phyloP scores from a whole-genome alignment of 2,888 invertebrate genomes.

The Latrodectus hesperus region DNA sequence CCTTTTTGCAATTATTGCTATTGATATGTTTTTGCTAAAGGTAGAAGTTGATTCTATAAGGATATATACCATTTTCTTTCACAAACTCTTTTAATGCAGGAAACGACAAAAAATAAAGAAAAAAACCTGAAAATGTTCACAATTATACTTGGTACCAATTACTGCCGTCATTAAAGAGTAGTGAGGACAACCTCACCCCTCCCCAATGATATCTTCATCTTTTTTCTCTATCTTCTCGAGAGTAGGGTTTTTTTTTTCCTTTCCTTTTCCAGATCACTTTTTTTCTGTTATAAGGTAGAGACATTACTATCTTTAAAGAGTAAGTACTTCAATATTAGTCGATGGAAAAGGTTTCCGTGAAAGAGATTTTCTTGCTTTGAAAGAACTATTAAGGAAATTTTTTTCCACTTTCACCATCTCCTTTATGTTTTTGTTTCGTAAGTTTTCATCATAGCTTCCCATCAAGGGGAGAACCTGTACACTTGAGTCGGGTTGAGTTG shows the following conservation, averaged over 20 bases:
- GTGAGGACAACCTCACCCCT: constrained; percentile 16
- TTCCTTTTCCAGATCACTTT: constrained; percentile 7
- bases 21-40: too few relatives aligned
- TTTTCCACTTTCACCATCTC: constrained; percentile 11
- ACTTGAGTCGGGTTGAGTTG: not conserved
- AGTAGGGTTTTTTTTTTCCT: constrained; percentile 52
- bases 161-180: constrained; percentile 58
- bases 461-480: constrained; percentile 7
- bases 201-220: constrained; percentile 62
- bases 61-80: too few relatives aligned
- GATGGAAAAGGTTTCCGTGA: constrained; percentile 55
- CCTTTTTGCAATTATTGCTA: too few relatives aligned
- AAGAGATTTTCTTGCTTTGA: constrained; percentile 66
- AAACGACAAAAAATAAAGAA: too few relatives aligned
- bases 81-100: too few relatives aligned
- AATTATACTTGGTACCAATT: constrained; percentile 66
- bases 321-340: constrained; percentile 68
- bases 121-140: constrained; percentile 45
- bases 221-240: constrained; percentile 14
- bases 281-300: constrained; percentile 33
- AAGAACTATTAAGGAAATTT: constrained; percentile 64
- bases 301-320: constrained; percentile 44
- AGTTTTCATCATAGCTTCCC: constrained; percentile 44
- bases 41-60: too few relatives aligned
- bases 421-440: constrained; percentile 26